Base-by-base conservation (phyloP, 2,113 vertebrate genomes). In the Callocephalon fimbriatum region DNA sequence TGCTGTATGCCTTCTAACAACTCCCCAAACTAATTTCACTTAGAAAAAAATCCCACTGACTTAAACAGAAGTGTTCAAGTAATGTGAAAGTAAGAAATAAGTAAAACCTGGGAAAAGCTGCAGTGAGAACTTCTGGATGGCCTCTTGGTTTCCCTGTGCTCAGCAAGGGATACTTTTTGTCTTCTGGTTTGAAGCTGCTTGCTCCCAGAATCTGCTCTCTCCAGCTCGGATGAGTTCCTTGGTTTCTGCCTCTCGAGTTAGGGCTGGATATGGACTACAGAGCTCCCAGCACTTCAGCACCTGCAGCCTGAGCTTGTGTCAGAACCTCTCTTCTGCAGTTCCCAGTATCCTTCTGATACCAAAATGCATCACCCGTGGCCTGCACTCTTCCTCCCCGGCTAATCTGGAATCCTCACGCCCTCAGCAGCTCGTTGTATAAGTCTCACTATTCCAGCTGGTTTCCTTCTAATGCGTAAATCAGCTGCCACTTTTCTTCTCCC, bases 201-300 rank as follows among this genome's bases (percentile, higher is more conserved):
- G 0, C 78, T 48, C 25, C 31, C 53, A 65, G 50, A 71, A 22
- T 5, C 40, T 11, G 12, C 13, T 17, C 4, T 0, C 37, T 35
- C 7, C 1, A 5, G 29, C 26, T 31, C 6, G 0, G 25, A 17
- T 13, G 81, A 54, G 66, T 25, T 48, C 31, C 42, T 26, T 4
- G 0, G 54, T 48, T 47, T 79, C 70, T 93, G 40, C 37, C 37
- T 38, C n/a, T 31, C 0, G 0, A 3, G 31, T 12, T 19, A 15
- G 27, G 2, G 59, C 31, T 83, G 86, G 68, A 1, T 40, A 2
- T 9, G 45, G 86, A 50, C 73, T 32, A 13, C n/a, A 31, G 37
- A 7, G n/a, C 37, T 95, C 59, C n/a, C 7, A 29, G 23, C 2
- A 4, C 8, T 62, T 21, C 76, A 29, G 4, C 44, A 61, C 53